Percentiles rank a stretch among this genome's conserved stretches.
phyloP scores from a whole-genome alignment of 2,888 invertebrate species.

The Slavum lentiscoides region DNA sequence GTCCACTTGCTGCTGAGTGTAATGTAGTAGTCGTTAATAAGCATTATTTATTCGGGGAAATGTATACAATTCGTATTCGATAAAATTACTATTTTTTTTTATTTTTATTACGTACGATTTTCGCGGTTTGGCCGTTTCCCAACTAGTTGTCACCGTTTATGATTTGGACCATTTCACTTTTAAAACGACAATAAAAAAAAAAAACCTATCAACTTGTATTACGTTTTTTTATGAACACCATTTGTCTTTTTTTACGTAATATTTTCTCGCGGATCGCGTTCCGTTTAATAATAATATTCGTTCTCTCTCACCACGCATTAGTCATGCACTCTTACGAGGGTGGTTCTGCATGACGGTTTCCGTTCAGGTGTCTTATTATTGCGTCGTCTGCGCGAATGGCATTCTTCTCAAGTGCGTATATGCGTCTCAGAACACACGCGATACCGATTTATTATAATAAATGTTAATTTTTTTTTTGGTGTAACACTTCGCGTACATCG shows the following conservation, averaged over 20 bases:
- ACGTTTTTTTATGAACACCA: slow-evolving; percentile 38
- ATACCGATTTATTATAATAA: neutral
- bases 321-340: slow-evolving; percentile 35
- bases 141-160: slow-evolving; percentile 48
- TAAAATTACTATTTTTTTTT: slow-evolving; percentile 3
- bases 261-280: slow-evolving; percentile 44
- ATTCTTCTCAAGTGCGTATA: slow-evolving; percentile 10
- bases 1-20: too few relatives aligned
- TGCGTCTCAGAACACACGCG: slow-evolving; percentile 17
- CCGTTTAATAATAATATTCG: slow-evolving; percentile 37
- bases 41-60: neutral
- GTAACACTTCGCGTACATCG: too few relatives aligned
- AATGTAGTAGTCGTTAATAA: too few relatives aligned
- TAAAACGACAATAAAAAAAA: slow-evolving; percentile 30
- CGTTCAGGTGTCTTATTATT: slow-evolving; percentile 28
- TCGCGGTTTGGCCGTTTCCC: slow-evolving; percentile 47
- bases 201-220: slow-evolving; percentile 29
- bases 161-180: slow-evolving; percentile 49
- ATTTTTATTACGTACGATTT: neutral
- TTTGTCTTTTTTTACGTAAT: slow-evolving; percentile 41
- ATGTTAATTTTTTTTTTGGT: too few relatives aligned
- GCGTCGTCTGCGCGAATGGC: slow-evolving; percentile 39
- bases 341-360: slow-evolving; percentile 48
- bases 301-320: slow-evolving; percentile 32
- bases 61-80: slow-evolving; percentile 4